A percentile compares a stretch with the other conserved stretches of the same genome.
phyloP scores from a whole-genome alignment of 2,113 vertebrate species.

The Paramormyrops kingsleyae region DNA sequence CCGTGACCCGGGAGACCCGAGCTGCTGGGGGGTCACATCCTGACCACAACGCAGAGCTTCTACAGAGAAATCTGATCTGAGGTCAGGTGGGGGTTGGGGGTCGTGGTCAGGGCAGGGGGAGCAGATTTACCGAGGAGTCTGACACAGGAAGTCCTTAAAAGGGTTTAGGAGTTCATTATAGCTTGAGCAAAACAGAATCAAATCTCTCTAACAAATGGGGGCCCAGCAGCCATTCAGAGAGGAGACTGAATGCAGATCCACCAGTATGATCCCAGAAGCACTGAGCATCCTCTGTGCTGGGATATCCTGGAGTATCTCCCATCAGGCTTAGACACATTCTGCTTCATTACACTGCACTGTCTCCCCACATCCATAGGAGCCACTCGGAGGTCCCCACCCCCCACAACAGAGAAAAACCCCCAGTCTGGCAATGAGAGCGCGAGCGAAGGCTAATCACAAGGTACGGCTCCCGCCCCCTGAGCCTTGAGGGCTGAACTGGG shows the following conservation, averaged over 20 bases:
- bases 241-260: neutral
- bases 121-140: neutral
- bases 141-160: neutral
- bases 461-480: constrained; percentile 44
- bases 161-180: neutral
- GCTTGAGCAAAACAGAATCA: neutral
- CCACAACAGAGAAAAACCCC: neutral
- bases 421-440: constrained; percentile 44
- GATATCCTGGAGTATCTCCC: neutral
- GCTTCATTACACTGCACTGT: neutral
- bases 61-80: neutral
- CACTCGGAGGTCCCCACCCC: neutral
- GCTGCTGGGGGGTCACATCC: constrained; percentile 1
- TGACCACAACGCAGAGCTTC: neutral
- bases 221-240: neutral
- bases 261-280: neutral
- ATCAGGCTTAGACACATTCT: neutral
- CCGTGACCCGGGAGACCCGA: neutral
- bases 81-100: neutral
- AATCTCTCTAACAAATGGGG: neutral
- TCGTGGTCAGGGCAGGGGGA: neutral
- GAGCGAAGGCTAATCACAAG: constrained; percentile 52
- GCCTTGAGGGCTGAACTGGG: constrained; percentile 50
- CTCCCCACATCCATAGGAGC: neutral
- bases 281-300: neutral